Evolutionary conservation across 2,888 invertebrate species (phyloP).

Genomic region (Schizaphis graminum): DNA sequence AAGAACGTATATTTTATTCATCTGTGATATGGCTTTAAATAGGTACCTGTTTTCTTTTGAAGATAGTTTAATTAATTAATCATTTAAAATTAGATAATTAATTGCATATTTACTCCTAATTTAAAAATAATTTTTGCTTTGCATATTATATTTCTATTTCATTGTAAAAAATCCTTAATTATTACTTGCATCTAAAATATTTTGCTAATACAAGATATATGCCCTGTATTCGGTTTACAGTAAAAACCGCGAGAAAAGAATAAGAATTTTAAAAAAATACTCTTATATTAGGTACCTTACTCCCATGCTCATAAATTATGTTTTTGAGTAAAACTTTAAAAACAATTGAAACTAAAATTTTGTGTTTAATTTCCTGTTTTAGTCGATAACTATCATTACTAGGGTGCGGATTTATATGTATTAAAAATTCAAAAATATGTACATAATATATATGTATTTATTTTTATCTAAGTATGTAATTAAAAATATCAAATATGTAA

Average conservation of each 20-base stretch:
- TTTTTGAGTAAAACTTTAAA: no score
- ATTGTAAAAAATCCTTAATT: background rate
- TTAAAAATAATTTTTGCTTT: background rate
- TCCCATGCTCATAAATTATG: background rate
- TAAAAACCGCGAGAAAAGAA: no score
- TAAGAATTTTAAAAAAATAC: background rate
- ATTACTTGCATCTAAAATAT: background rate
- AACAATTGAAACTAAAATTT: no score
- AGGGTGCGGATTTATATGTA: no score
- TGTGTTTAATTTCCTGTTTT: no score
- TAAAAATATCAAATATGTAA: no score
- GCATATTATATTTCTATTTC: background rate
- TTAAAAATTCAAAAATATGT: no score
- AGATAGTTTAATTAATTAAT: background rate
- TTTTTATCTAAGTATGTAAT: no score
- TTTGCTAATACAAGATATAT: background rate
- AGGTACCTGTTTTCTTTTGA: background rate
- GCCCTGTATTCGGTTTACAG: background rate
- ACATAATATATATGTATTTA: no score
- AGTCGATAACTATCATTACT: no score
- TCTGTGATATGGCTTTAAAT: background rate
- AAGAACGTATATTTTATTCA: background rate
- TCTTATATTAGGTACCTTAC: background rate
- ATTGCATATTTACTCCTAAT: background rate
- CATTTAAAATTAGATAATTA: background rate